phyloP scores from a whole-genome alignment of 2,797 vertebrate species.

The Xiphorhynchus erythropygius region DNA sequence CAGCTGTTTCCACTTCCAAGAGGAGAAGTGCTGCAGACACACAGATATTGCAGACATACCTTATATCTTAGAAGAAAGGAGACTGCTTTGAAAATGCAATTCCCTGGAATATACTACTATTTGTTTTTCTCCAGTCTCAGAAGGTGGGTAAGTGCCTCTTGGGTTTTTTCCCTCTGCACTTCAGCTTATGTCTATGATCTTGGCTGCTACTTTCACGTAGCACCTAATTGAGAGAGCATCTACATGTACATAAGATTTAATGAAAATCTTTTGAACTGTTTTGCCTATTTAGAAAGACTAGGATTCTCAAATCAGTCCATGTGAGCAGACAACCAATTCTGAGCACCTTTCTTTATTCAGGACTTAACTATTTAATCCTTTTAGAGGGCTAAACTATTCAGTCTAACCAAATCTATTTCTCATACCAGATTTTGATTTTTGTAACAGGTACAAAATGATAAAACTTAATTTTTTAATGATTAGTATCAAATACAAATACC shows the following conservation, averaged over 20 bases:
- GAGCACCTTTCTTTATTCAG: neutral
- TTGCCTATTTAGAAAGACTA: neutral
- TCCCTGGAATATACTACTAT: neutral
- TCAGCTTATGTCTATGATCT: neutral
- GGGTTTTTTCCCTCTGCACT: neutral
- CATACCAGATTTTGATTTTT: neutral
- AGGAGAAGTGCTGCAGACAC: neutral
- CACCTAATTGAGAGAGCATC: neutral
- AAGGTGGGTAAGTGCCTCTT: neutral
- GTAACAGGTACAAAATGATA: neutral
- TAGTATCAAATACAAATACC: neutral
- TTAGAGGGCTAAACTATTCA: neutral
- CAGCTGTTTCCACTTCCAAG: neutral
- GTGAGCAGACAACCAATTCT: neutral
- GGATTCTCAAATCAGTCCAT: neutral
- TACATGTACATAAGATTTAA: fast-evolving
- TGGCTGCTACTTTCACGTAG: neutral
- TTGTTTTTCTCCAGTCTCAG: neutral
- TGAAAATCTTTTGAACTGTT: neutral
- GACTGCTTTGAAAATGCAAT: neutral
- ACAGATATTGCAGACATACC: neutral
- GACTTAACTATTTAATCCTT: neutral
- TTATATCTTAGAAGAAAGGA: neutral
- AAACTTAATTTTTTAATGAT: neutral
- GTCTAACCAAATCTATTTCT: neutral